Base-by-base conservation (phyloP, 2,888 invertebrate species). In the Charanyca ferruginea region DNA sequence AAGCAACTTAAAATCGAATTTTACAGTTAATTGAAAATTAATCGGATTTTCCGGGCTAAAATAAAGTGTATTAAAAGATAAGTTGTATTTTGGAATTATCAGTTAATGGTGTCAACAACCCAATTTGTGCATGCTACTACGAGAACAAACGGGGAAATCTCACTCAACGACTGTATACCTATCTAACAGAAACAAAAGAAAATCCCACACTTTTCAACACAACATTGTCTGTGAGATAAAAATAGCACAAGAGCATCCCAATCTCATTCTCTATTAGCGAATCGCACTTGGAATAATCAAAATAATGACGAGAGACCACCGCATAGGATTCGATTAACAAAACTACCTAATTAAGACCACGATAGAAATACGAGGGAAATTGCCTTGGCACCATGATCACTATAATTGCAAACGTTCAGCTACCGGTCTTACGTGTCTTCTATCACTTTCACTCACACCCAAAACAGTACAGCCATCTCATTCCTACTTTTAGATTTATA, bases 301-400 rank as follows among this genome's bases (percentile, higher is more conserved):
- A 91, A 92, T 94, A 94, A 94, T 94, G 89, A 91, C 86, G 80
- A 84, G 80, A 77, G 89, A 90, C 90, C 91, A 89, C 93, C 91
- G 90, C 91, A 85, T 85, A 87, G 86, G 89, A 90, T 93, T 93
- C 93, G 93, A 94, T 94, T 93, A 92, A 91, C 87, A 89, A 90
- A 87, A 89, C 87, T 89, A 89, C 89, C 91, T 94, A 94, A 94
- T 94, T 94, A 94, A 87, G 82, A 84, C 80, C 85, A 88, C 87
- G 89, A 91, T 90, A 90, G 91, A 89, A 91, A 91, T 89, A 86
- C 88, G 86, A 84, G 88, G 88, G 87, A 90, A 92, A 94, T 94
- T 94, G 86, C 93, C 76, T 85, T 85, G 79, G 83, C 87, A 87
- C 90, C 85, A 80, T 79, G 88, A 90, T 93, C 92, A 91, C 90